phyloP scores from a whole-genome alignment of 2,797 vertebrate genomes.

The Oryzias dopingdopingensis region DNA sequence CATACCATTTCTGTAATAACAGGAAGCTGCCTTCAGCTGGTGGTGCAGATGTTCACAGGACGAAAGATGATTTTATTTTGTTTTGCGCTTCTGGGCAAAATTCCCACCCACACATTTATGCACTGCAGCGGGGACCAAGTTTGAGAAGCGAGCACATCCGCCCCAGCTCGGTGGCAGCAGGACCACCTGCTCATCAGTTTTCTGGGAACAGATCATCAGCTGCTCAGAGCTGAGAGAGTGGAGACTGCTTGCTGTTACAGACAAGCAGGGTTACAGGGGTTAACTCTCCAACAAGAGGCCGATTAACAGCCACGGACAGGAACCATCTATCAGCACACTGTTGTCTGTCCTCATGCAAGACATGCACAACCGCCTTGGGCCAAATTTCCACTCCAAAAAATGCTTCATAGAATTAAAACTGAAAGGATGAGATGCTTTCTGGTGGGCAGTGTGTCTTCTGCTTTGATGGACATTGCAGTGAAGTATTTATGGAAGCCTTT shows the following conservation, averaged over 20 bases:
- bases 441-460: constrained; percentile 6
- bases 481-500: constrained; percentile 9
- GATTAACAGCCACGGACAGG: constrained; percentile 70
- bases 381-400: constrained; percentile 39
- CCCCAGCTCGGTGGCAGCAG: constrained; percentile 45
- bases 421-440: constrained; percentile 26
- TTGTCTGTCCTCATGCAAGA: constrained; percentile 51
- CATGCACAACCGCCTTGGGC: constrained; percentile 39
- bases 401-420: constrained; percentile 32
- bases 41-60: constrained; percentile 46
- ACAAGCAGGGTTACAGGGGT: constrained; percentile 68
- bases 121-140: constrained; percentile 21
- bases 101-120: constrained; percentile 47
- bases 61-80: constrained; percentile 34
- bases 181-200: constrained; percentile 69
- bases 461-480: neutral
- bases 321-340: constrained; percentile 71
- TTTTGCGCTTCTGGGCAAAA: constrained; percentile 24
- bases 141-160: constrained; percentile 29
- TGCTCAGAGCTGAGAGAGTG: constrained; percentile 60
- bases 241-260: constrained; percentile 59
- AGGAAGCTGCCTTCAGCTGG: constrained; percentile 56
- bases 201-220: constrained; percentile 64
- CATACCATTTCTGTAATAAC: constrained; percentile 41
- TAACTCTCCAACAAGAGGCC: constrained; percentile 74